These are phyloP conservation scores for Aulostomus chinensis DNA, from an alignment of 2,797 vertebrate genomes.

Conservation along the genomic window DNA sequence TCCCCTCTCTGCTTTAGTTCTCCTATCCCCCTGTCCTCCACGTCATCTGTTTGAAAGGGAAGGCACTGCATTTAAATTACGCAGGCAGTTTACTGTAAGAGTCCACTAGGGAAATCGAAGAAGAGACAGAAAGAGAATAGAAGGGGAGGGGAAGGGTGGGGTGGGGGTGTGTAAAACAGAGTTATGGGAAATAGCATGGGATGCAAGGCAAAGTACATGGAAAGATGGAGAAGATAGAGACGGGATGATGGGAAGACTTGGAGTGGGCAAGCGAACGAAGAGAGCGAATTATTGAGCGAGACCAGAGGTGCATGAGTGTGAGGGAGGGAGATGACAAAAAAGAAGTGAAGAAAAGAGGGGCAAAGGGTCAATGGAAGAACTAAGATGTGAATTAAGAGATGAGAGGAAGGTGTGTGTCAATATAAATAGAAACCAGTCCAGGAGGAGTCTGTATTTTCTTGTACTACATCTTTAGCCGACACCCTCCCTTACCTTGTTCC, in stretches of 20 bases:
- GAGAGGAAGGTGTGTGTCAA: slow-evolving; percentile 3
- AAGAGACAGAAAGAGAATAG: slow-evolving; percentile 43
- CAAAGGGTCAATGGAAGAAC: slow-evolving; percentile 24
- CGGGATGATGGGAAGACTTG: slow-evolving; percentile 32
- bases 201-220: slow-evolving; percentile 57
- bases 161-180: slow-evolving; percentile 23
- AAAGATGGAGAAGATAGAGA: slow-evolving; percentile 47
- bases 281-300: slow-evolving; percentile 12
- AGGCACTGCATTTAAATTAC: slow-evolving; percentile 78
- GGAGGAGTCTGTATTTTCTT: neutral
- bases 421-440: too few species aligned
- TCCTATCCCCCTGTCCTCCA: slow-evolving; percentile 54
- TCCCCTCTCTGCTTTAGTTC: slow-evolving; percentile 11
- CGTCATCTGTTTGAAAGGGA: slow-evolving; percentile 69
- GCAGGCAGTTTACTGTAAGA: slow-evolving; percentile 77
- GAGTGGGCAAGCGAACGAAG: neutral
- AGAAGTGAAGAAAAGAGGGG: slow-evolving; percentile 21
- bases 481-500: neutral
- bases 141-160: neutral
- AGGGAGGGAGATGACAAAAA: slow-evolving; percentile 1
- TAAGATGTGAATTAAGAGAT: slow-evolving; percentile 26
- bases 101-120: slow-evolving; percentile 70
- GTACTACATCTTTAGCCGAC: slow-evolving; percentile 3
- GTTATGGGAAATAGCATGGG: slow-evolving; percentile 69
- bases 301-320: neutral